Conservation (phyloP, 2,797 vertebrate genomes). For the Notoglanidium macrostoma region DNA sequence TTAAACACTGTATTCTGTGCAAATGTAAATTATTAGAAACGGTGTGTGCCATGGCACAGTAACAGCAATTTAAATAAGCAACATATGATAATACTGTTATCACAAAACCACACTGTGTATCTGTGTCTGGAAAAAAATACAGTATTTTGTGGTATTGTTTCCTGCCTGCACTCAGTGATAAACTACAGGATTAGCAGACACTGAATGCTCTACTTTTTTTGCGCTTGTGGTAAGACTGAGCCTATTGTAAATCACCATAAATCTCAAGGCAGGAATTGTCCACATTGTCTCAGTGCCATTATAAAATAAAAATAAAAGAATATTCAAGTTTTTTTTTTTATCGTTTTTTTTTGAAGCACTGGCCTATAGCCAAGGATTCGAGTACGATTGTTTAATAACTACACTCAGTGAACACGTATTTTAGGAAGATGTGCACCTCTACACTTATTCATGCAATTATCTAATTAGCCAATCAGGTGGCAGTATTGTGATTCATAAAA, state of each 20-base stretch:
- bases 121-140: background rate
- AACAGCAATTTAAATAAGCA: slow-evolving; percentile 13
- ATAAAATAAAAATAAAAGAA: background rate
- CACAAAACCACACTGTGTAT: slow-evolving; percentile 28
- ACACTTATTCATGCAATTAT: background rate
- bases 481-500: background rate
- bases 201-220: slow-evolving; percentile 62
- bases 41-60: background rate
- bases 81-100: background rate
- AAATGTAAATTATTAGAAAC: background rate
- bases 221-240: slow-evolving; percentile 45
- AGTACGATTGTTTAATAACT: background rate
- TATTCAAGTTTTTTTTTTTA: background rate
- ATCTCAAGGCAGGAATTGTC: background rate
- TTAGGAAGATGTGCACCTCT: background rate
- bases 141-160: slow-evolving; percentile 56
- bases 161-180: slow-evolving; percentile 74
- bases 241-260: slow-evolving; percentile 21
- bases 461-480: background rate
- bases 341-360: background rate
- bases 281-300: background rate
- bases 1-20: background rate
- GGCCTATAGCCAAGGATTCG: background rate
- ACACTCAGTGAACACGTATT: background rate
- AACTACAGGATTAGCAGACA: slow-evolving; percentile 57